Evolutionary conservation across 2,888 invertebrate species (phyloP).

Genomic region (Encarsia formosa): DNA sequence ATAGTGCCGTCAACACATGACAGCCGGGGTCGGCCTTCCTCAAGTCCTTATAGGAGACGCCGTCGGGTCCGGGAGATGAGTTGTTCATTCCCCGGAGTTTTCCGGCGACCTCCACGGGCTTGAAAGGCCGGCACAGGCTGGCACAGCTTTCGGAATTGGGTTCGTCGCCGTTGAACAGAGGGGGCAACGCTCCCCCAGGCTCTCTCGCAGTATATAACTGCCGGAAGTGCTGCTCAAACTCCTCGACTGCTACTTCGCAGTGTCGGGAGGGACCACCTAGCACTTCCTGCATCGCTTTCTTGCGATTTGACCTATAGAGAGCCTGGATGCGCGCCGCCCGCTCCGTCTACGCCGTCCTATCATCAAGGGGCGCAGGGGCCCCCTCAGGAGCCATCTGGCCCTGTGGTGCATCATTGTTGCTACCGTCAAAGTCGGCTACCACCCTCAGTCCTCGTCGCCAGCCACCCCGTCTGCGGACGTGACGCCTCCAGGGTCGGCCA

Average conservation of each 20-base stretch:
- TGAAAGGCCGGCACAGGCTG: background rate
- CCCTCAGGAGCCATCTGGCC: too few species aligned
- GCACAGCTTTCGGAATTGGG: background rate
- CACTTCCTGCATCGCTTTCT: constrained; percentile 19
- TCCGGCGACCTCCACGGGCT: background rate
- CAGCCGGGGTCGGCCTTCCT: constrained; percentile 27
- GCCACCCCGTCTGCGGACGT: too few species aligned
- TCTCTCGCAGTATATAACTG: background rate
- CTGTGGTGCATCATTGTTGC: too few species aligned
- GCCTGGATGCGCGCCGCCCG: constrained; percentile 16
- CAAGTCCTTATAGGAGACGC: constrained; percentile 26
- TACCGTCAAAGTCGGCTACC: too few species aligned
- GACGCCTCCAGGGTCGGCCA: too few species aligned
- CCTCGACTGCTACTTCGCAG: constrained; percentile 11
- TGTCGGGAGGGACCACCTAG: constrained; percentile 1
- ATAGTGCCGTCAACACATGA: constrained; percentile 19
- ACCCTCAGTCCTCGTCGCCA: too few species aligned
- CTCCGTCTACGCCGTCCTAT: too few species aligned
- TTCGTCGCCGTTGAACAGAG: background rate
- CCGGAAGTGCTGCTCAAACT: constrained; percentile 3
- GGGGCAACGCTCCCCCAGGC: background rate
- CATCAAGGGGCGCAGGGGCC: too few species aligned
- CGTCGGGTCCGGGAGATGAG: constrained; percentile 20
- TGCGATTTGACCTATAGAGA: constrained; percentile 17
- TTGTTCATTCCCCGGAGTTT: background rate